Percentiles rank a stretch among this genome's conserved stretches.
phyloP scores from a whole-genome alignment of 2,888 invertebrate genomes.

The Tetranychus piercei region DNA sequence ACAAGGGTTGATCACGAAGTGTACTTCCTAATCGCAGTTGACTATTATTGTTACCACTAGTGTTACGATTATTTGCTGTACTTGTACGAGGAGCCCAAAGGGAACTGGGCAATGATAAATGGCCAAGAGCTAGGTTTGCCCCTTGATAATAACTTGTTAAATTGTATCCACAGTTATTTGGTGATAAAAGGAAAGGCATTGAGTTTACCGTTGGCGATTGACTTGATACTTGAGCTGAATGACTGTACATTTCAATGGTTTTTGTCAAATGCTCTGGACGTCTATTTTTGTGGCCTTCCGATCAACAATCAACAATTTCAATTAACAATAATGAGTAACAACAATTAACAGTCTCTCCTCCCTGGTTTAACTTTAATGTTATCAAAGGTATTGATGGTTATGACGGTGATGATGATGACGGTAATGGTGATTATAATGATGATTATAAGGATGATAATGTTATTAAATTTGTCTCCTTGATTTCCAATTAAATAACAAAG shows the following conservation, averaged over 20 bases:
- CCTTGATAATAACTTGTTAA: slow-evolving; percentile 9
- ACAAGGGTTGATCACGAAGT: background rate
- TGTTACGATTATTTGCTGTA: background rate
- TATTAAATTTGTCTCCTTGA: background rate
- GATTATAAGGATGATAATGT: background rate
- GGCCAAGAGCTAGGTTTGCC: slow-evolving; percentile 7
- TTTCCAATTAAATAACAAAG: background rate
- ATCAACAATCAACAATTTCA: no score
- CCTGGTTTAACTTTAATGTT: no score
- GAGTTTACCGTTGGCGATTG: background rate
- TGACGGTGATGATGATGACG: no score
- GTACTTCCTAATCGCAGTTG: background rate
- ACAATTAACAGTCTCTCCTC: background rate
- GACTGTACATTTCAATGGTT: background rate
- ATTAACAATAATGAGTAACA: background rate
- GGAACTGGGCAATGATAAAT: slow-evolving; percentile 10
- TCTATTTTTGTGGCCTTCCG: no score
- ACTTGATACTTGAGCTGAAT: background rate
- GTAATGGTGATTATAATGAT: no score
- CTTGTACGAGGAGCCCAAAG: slow-evolving; percentile 11
- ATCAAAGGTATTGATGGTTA: no score
- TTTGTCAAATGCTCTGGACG: no score
- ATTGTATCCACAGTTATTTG: background rate
- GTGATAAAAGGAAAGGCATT: slow-evolving; percentile 9
- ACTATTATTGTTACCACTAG: background rate